phyloP scores from a whole-genome alignment of 2,888 invertebrate genomes.

The Chrysolina americana region DNA sequence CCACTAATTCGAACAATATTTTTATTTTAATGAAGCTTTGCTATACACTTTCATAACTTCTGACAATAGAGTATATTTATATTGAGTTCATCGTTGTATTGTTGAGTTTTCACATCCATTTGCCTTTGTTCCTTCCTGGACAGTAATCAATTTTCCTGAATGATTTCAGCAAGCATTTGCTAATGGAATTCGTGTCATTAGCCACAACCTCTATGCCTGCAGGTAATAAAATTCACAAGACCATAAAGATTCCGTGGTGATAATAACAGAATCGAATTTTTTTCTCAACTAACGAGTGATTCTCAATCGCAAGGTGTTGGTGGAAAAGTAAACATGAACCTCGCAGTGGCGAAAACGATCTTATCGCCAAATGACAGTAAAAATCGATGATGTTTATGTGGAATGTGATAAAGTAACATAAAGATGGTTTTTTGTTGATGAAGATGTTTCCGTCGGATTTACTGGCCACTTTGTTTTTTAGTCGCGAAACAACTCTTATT shows the following conservation, averaged over 20 bases:
- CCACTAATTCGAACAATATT: too few species aligned
- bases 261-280: slow-evolving; percentile 50
- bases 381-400: slow-evolving; percentile 44
- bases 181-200: slow-evolving; percentile 30
- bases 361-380: slow-evolving; percentile 38
- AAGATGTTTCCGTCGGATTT: neutral
- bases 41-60: too few species aligned
- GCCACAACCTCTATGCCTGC: slow-evolving; percentile 30
- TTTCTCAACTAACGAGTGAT: slow-evolving; percentile 52
- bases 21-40: too few species aligned
- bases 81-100: neutral
- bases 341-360: slow-evolving; percentile 42
- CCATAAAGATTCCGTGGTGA: slow-evolving; percentile 45
- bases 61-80: too few species aligned
- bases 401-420: slow-evolving; percentile 32
- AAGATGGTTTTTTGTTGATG: slow-evolving; percentile 26
- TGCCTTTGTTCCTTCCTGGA: neutral
- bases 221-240: slow-evolving; percentile 39
- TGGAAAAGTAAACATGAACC: slow-evolving; percentile 45
- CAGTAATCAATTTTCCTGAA: neutral
- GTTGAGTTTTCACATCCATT: neutral
- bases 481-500: neutral
- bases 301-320: slow-evolving; percentile 48
- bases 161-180: neutral
- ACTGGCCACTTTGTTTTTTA: neutral